Percentiles rank a stretch among this genome's conserved stretches.
Evolutionary conservation across 2,797 vertebrate species (phyloP).

Genomic region (Sebastiscus albofasciatus): DNA sequence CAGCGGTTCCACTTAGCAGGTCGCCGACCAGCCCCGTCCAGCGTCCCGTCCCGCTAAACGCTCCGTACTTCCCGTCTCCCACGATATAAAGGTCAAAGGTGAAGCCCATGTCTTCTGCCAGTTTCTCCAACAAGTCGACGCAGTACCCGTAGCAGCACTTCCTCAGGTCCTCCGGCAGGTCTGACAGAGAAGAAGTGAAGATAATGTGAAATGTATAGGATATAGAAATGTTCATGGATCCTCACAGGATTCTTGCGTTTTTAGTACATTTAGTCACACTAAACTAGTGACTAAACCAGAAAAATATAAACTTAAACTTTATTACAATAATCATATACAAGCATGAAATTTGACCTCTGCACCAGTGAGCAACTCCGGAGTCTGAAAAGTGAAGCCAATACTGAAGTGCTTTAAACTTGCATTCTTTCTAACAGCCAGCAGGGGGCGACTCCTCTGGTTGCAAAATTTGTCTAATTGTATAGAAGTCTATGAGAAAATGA

Average conservation of each 20-base stretch:
- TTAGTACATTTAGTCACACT: conserved; percentile 41
- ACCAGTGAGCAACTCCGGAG: too few relatives aligned
- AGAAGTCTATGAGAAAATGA: too few relatives aligned
- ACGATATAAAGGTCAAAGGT: conserved; percentile 95
- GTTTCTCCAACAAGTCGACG: conserved; percentile 92
- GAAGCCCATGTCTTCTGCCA: conserved; percentile 92
- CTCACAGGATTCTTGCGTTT: conserved; percentile 21
- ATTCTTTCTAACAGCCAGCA: too few relatives aligned
- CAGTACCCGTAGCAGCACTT: conserved; percentile 97
- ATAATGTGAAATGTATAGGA: conserved; percentile 21
- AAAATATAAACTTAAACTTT: neutral
- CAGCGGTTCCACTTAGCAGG: conserved; percentile 88
- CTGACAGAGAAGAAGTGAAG: conserved; percentile 57
- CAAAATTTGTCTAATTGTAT: too few relatives aligned
- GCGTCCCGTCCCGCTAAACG: conserved; percentile 83
- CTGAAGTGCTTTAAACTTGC: too few relatives aligned
- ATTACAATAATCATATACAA: neutral
- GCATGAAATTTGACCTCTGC: neutral
- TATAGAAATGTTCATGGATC: conserved; percentile 10
- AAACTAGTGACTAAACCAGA: neutral
- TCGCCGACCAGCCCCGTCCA: conserved; percentile 95
- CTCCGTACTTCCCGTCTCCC: conserved; percentile 93
- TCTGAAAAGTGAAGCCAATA: too few relatives aligned
- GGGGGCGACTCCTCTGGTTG: too few relatives aligned
- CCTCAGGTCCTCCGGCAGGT: conserved; percentile 80